Base-by-base conservation (phyloP, 2,113 vertebrate species). In the Caretta caretta region DNA sequence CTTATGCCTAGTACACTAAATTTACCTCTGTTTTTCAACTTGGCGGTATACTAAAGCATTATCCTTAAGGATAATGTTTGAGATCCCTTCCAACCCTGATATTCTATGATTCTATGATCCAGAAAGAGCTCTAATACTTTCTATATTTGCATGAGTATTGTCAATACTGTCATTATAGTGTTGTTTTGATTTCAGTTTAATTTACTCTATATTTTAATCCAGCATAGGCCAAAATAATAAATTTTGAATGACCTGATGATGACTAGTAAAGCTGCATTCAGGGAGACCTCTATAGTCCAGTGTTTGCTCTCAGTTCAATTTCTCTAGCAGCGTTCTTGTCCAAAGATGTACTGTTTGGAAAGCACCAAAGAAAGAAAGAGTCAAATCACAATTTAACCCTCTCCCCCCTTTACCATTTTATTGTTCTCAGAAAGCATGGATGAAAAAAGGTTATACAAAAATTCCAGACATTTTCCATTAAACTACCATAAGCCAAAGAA, bases 91-190 rank as follows among this genome's bases (percentile, higher is more conserved):
- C 42, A 42, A 42, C 42, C 42, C 42, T 42, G 42, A 42, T 42
- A 42, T 42, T 42, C 42, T 42, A 42, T 42, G 42, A 42, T 42
- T 42, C 42, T 42, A 42, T 42, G 42, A 42, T 42, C 87, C 49
- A 6, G 42, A 56, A 38, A 85, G 90, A 83, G 69, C 16, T 0
- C 6, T 24, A 9, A 75, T 0, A 0, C 35, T 48, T 50, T 16
- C 57, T 7, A 0, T 75, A 42, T 19, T 56, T 79, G 12, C 48
- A 8, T 20, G 29, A 10, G 49, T 79, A 48, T 27, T 51, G 27
- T 59, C 87, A 92, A 35, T 35, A 79, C 48, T 69, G 51, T 42
- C 48, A 38, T 49, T 81, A 54, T 89, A 85, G 85, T 3, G 16
- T 91, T 81, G 46, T 14, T 38, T 75, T 69, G 80, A 24, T 85